Conservation (phyloP, 2,113 vertebrate genomes). For the Perognathus longimembris region DNA sequence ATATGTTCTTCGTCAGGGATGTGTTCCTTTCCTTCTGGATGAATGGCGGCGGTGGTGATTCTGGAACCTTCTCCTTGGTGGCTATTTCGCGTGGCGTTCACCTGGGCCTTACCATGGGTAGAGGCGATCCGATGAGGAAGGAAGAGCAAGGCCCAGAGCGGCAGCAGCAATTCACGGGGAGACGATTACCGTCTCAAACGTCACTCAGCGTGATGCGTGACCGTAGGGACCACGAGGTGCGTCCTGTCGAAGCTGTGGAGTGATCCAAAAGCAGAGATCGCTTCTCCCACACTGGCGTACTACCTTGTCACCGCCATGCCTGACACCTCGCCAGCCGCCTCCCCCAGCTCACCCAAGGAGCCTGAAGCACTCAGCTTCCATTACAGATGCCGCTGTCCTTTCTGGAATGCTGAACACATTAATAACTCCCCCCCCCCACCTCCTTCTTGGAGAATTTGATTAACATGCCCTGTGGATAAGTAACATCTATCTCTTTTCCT, state of each 20-base stretch:
- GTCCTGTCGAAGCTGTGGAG: constrained; percentile 77
- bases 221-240: constrained; percentile 77
- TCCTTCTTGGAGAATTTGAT: constrained; percentile 72
- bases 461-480: constrained; percentile 80
- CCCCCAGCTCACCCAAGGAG: not conserved
- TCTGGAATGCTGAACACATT: constrained; percentile 81
- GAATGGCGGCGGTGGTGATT: constrained; percentile 77
- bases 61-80: no score
- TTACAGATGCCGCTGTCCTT: constrained; percentile 76
- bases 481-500: constrained; percentile 77
- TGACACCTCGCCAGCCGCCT: not conserved
- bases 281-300: constrained; percentile 37
- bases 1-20: constrained; percentile 77
- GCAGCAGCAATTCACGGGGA: constrained; percentile 85
- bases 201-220: constrained; percentile 85
- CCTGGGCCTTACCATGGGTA: constrained; percentile 76
- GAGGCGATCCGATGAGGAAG: constrained; percentile 77
- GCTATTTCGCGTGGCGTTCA: constrained; percentile 71
- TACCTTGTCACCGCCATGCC: constrained; percentile 73
- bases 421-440: constrained; percentile 75
- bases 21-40: constrained; percentile 78
- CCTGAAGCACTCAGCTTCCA: constrained; percentile 74
- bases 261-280: constrained; percentile 73
- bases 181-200: constrained; percentile 85
- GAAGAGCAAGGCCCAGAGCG: constrained; percentile 77